These are phyloP conservation scores for Proterorhinus semilunaris DNA, from an alignment of 2,113 vertebrate species.

Conservation along the genomic window DNA sequence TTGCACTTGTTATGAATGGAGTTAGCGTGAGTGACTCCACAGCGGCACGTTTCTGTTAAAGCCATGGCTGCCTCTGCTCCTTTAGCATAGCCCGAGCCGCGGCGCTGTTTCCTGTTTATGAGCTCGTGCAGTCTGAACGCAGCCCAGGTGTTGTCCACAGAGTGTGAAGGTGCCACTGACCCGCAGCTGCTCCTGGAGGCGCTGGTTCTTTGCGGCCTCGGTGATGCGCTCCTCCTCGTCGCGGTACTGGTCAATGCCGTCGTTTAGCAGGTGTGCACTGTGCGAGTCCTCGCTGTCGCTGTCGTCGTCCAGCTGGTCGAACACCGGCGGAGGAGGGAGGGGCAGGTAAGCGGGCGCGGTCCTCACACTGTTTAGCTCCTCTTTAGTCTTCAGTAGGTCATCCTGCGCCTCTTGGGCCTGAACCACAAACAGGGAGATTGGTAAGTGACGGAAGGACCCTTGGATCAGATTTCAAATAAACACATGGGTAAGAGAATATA, in stretches of 20 bases:
- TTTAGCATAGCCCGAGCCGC: no score
- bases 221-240: constrained; percentile 88
- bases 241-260: constrained; percentile 85
- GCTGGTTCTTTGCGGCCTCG: constrained; percentile 92
- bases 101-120: no score
- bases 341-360: constrained; percentile 70
- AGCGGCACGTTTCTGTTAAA: no score
- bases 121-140: no score
- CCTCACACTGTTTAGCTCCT: constrained; percentile 88
- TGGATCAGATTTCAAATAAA: no score
- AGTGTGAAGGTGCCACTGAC: constrained; percentile 65
- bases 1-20: no score
- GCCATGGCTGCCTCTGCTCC: no score
- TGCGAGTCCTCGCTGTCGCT: constrained; percentile 83
- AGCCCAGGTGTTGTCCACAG: no score
- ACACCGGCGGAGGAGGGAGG: constrained; percentile 80
- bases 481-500: no score
- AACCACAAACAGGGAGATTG: neutral
- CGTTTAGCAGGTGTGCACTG: constrained; percentile 86
- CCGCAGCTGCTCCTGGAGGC: constrained; percentile 89
- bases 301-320: constrained; percentile 77
- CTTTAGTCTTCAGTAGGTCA: constrained; percentile 87
- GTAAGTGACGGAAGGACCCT: neutral
- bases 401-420: constrained; percentile 89
- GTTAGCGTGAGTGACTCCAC: no score